Evolutionary conservation across 2,797 vertebrate genomes (phyloP).

Genomic region (Dicrostonyx torquatus): DNA sequence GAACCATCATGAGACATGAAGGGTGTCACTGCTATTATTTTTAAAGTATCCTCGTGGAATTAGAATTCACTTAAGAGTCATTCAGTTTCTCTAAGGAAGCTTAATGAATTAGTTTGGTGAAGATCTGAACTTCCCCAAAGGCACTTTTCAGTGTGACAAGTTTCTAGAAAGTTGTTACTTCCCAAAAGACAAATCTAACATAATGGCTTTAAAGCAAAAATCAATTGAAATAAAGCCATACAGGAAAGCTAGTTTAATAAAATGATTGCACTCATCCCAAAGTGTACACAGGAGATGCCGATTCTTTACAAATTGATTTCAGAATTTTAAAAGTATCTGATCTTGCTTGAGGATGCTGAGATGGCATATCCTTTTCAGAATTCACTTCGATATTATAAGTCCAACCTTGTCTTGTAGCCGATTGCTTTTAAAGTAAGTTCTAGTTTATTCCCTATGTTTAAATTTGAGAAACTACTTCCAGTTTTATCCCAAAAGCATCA

Average conservation of each 20-base stretch:
- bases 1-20: not conserved
- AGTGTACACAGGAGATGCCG: no score
- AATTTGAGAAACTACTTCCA: not conserved
- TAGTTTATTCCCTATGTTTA: not conserved
- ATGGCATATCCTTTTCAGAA: not conserved
- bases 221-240: not conserved
- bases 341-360: not conserved
- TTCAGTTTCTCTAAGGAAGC: not conserved
- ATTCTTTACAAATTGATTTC: not conserved
- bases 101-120: not conserved
- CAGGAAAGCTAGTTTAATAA: not conserved
- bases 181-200: not conserved
- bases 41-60: not conserved
- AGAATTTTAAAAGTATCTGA: not conserved
- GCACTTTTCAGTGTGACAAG: not conserved
- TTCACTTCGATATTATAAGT: not conserved
- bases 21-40: not conserved
- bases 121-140: not conserved
- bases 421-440: not conserved
- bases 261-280: not conserved
- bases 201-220: slow-evolving; percentile 37
- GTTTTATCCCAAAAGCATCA: not conserved
- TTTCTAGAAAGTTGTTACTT: not conserved
- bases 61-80: not conserved
- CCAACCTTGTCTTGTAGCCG: not conserved